phyloP scores from a whole-genome alignment of 2,113 vertebrate species.

The Camarhynchus parvulus region DNA sequence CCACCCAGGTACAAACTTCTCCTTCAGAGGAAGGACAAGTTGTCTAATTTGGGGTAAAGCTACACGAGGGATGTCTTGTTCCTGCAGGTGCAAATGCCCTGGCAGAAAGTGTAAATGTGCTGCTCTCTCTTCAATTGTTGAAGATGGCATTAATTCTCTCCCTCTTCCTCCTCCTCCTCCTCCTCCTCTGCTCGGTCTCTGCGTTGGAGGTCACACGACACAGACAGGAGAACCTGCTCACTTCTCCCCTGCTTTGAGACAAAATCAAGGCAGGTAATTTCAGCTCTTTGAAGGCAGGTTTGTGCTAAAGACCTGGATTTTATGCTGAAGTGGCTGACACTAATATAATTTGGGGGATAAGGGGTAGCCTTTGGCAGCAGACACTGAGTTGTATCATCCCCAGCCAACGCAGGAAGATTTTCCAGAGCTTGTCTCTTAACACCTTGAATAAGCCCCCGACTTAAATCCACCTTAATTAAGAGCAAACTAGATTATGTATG shows the following conservation, averaged over 20 bases:
- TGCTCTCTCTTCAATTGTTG: neutral
- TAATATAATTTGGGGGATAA: slow-evolving; percentile 13
- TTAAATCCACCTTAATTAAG: slow-evolving; percentile 33
- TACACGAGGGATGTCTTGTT: neutral
- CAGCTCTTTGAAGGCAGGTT: slow-evolving; percentile 28
- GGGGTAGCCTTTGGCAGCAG: slow-evolving; percentile 55
- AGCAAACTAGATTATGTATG: slow-evolving; percentile 11
- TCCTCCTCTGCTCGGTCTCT: neutral
- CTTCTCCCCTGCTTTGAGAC: neutral
- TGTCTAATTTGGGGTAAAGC: neutral
- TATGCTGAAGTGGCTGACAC: slow-evolving; percentile 8
- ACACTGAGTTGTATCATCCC: slow-evolving; percentile 7
- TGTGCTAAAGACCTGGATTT: slow-evolving; percentile 29
- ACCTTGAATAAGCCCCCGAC: slow-evolving; percentile 6
- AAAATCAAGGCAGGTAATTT: neutral
- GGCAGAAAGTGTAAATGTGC: neutral
- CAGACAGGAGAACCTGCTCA: neutral
- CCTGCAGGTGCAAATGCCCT: neutral
- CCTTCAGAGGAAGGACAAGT: neutral
- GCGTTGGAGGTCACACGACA: neutral
- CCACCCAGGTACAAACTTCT: neutral
- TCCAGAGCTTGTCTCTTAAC: slow-evolving; percentile 21
- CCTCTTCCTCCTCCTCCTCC: neutral
- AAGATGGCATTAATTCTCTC: neutral
- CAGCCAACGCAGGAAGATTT: neutral